Evolutionary conservation across 2,113 vertebrate species (phyloP).

Genomic region (Mesembrinibis cayennensis): DNA sequence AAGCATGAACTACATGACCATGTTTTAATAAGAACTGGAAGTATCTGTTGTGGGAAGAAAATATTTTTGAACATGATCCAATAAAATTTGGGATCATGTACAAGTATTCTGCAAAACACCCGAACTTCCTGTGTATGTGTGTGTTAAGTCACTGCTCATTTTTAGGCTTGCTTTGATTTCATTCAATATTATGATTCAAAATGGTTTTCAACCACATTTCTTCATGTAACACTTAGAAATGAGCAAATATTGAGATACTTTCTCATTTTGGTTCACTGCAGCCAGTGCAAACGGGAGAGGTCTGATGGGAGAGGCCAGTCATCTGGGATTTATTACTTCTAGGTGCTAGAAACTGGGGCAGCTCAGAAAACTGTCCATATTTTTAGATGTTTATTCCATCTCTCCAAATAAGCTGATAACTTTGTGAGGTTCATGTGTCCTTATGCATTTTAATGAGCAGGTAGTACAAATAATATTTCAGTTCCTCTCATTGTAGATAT

Average conservation of each 20-base stretch:
- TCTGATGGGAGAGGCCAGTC: neutral
- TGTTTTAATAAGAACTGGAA: neutral
- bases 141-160: neutral
- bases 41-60: neutral
- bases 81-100: neutral
- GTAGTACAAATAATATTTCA: neutral
- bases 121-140: neutral
- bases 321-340: neutral
- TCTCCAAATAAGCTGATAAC: neutral
- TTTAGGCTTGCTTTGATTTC: neutral
- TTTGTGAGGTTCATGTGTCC: neutral
- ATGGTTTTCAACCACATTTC: neutral
- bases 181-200: neutral
- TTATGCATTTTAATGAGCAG: neutral
- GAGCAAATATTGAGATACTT: neutral
- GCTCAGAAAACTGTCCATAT: neutral
- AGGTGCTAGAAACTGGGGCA: neutral
- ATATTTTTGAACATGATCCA: neutral
- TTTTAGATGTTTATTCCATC: neutral
- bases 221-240: neutral
- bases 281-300: neutral
- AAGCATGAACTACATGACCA: neutral
- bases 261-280: neutral
- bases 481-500: neutral
- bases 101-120: neutral